phyloP scores from a whole-genome alignment of 2,888 invertebrate species.

The Corythucha ciliata region DNA sequence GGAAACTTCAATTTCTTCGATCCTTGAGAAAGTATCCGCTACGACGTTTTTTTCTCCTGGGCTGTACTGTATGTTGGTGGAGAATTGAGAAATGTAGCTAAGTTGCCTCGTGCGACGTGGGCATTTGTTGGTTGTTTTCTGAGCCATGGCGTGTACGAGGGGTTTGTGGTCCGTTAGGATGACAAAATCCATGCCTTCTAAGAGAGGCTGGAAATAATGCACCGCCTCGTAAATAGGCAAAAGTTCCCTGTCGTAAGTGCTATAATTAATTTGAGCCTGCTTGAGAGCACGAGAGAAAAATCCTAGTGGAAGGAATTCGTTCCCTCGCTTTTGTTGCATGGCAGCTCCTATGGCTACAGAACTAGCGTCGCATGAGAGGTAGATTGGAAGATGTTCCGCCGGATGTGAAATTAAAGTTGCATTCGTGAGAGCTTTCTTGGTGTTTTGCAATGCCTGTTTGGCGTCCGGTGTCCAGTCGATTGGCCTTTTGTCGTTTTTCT shows the following conservation, averaged over 20 bases:
- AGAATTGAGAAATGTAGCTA: constrained; percentile 38
- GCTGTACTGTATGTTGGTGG: constrained; percentile 39
- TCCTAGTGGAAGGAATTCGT: constrained; percentile 6
- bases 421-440: constrained; percentile 24
- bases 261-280: constrained; percentile 11
- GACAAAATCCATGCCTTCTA: constrained; percentile 4
- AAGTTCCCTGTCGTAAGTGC: constrained; percentile 4
- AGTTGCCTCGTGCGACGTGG: constrained; percentile 40
- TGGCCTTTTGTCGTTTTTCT: constrained; percentile 29
- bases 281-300: constrained; percentile 12
- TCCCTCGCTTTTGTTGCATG: constrained; percentile 6
- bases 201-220: constrained; percentile 11
- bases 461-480: constrained; percentile 27
- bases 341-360: constrained; percentile 6
- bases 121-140: constrained; percentile 36
- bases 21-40: constrained; percentile 39
- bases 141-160: constrained; percentile 13
- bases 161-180: constrained; percentile 20
- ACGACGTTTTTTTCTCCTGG: constrained; percentile 38
- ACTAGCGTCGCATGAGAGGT: constrained; percentile 9
- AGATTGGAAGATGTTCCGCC: background rate
- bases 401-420: constrained; percentile 29
- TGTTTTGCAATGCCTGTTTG: constrained; percentile 28
- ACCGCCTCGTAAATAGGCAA: constrained; percentile 4
- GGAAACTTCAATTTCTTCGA: background rate